Base-by-base conservation (phyloP, 2,888 invertebrate species). In the Drosophila subsilvestris region DNA sequence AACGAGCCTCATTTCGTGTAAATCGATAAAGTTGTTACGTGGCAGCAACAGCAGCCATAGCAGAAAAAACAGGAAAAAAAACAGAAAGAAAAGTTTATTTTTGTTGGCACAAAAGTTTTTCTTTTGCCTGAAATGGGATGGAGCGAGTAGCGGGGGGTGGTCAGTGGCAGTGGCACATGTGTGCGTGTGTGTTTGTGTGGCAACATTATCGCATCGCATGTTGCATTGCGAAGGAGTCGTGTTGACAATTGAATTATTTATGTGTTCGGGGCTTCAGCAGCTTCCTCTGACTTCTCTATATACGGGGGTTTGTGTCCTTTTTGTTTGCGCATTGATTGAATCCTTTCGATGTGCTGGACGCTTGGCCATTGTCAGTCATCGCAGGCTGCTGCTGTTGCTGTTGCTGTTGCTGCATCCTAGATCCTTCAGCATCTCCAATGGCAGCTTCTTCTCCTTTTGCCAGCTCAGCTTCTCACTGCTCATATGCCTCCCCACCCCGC, bases 181-280 rank as follows among this genome's bases (percentile, higher is more conserved):
- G 14, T 37, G 37, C 14, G 14, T 37, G 37, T 37, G 14, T n/a
- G 37, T 14, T 14, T 37, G 37, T 37, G 37, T 37, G 14, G 37
- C 37, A 37, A 37, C 37, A 37, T 37, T 37, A 85, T 76, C 85
- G 79, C 76, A 86, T 86, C 82, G 85, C 87, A 86, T 84, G 87
- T 74, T 86, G 88, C 77, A 78, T 78, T 75, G 80, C 66, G 37
- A 72, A 7, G 37, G 37, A 37, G 75, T 74, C 76, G 70, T 84
- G 75, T 84, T 77, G 86, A 86, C 89, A 89, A 86, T 86, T 87
- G 86, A 89, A 86, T 88, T 86, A 88, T 88, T 88, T 88, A 85
- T 88, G 89, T 86, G 78, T 69, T 57, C 62, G 70, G 49, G 56
- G 48, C 32, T 50, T 53, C 60, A 37, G 4, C 32, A 25, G 27